Evolutionary conservation across 2,797 vertebrate species (phyloP).

Genomic region (Coregonus sp.): DNA sequence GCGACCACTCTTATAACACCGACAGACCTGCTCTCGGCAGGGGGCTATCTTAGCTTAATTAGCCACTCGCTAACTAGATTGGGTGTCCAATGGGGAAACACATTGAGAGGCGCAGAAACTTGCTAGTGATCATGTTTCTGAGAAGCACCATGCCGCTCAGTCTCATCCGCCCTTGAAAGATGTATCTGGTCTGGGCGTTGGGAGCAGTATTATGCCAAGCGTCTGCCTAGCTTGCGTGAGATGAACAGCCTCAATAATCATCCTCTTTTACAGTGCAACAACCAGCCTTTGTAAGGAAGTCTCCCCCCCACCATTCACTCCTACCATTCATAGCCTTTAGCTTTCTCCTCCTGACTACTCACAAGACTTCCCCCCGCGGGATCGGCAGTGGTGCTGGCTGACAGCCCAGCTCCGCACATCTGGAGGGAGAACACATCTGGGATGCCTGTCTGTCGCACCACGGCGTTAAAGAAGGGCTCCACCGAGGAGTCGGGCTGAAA

Average conservation of each 20-base stretch:
- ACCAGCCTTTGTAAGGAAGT: slow-evolving; percentile 20
- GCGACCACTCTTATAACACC: slow-evolving; percentile 42
- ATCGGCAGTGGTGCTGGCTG: slow-evolving; percentile 73
- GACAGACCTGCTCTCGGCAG: slow-evolving; percentile 65
- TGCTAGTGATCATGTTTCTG: slow-evolving; percentile 41
- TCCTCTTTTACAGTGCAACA: slow-evolving; percentile 3
- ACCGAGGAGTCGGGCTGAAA: slow-evolving; percentile 89
- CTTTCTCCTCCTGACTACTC: slow-evolving; percentile 62
- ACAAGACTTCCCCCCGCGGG: slow-evolving; percentile 91
- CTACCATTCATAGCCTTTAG: slow-evolving; percentile 2
- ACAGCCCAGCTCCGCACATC: slow-evolving; percentile 91
- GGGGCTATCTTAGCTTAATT: slow-evolving; percentile 70
- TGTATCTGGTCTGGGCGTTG: slow-evolving; percentile 26
- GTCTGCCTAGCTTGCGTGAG: background rate
- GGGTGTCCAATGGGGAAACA: slow-evolving; percentile 36
- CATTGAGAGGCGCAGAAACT: slow-evolving; percentile 28
- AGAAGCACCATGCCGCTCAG: slow-evolving; percentile 35
- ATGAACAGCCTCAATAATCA: background rate
- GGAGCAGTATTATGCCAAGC: slow-evolving; percentile 11
- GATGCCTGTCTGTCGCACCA: slow-evolving; percentile 86
- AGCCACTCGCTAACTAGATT: slow-evolving; percentile 58
- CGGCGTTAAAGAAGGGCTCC: slow-evolving; percentile 93
- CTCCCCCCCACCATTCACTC: background rate
- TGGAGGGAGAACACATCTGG: slow-evolving; percentile 94
- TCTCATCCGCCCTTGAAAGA: slow-evolving; percentile 37